A percentile compares a stretch with the other conserved stretches of the same genome.
phyloP scores from a whole-genome alignment of 2,888 invertebrate species.

The Chymomyza caudatula region DNA sequence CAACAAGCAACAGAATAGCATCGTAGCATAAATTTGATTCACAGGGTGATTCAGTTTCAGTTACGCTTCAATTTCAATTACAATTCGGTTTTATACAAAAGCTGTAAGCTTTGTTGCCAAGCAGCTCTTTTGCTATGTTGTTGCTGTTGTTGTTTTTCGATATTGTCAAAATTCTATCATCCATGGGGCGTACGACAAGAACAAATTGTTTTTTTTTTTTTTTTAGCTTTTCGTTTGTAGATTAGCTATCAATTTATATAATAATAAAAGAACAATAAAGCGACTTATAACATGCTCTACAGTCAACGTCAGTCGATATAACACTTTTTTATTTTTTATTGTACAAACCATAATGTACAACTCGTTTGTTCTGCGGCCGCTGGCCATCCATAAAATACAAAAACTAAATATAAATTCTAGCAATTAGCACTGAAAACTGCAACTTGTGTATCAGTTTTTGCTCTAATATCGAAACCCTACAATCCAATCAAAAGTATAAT shows the following conservation, averaged over 20 bases:
- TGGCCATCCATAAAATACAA: not conserved
- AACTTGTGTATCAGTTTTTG: not conserved
- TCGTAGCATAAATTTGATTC: not conserved
- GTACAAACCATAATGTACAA: not conserved
- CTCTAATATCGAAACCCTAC: too few species aligned
- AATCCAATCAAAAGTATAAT: too few species aligned
- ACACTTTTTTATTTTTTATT: not conserved
- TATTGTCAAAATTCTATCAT: not conserved
- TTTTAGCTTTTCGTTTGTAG: not conserved
- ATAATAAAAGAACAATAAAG: not conserved
- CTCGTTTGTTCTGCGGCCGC: not conserved
- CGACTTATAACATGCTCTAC: not conserved
- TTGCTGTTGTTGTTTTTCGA: not conserved
- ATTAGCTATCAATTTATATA: constrained; percentile 16
- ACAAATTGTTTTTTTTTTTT: not conserved
- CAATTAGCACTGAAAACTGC: not conserved
- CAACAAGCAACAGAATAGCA: not conserved
- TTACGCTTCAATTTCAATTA: not conserved
- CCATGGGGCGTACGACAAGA: not conserved
- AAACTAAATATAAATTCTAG: not conserved
- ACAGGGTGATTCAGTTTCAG: not conserved
- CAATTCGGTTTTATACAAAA: not conserved
- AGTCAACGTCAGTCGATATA: not conserved
- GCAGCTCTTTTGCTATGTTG: not conserved
- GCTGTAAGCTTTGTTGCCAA: constrained; percentile 18